Conservation (phyloP, 2,113 vertebrate species). For the Catharus bicknelli region DNA sequence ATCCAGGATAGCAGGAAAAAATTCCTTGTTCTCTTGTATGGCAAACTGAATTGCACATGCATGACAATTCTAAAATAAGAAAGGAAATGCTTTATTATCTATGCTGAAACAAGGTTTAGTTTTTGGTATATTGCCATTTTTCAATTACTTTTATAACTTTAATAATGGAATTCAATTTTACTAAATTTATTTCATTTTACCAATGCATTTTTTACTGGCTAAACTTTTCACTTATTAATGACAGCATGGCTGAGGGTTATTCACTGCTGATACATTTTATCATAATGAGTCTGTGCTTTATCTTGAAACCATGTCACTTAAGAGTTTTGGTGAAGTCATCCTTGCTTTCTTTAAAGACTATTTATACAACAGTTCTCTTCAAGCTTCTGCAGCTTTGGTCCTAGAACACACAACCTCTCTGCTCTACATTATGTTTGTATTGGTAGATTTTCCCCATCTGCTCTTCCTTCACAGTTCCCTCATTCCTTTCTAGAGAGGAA, state of each 20-base stretch:
- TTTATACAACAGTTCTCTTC: neutral
- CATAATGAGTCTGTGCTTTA: neutral
- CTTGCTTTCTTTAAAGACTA: constrained; percentile 27
- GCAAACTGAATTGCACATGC: too few species aligned
- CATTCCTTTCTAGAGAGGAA: neutral
- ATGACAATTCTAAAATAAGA: neutral
- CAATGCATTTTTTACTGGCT: neutral
- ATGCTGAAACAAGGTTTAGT: neutral
- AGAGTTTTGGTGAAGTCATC: constrained; percentile 12
- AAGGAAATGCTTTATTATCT: neutral
- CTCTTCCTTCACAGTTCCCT: neutral
- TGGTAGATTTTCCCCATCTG: neutral
- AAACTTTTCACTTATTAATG: neutral
- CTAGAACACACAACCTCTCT: neutral
- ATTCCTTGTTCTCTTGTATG: too few species aligned
- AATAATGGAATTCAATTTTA: neutral
- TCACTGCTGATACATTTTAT: neutral
- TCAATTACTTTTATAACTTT: neutral
- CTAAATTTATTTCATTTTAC: neutral
- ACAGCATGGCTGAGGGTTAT: neutral
- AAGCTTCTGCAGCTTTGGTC: neutral
- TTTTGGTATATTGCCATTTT: neutral
- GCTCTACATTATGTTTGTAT: fast-evolving
- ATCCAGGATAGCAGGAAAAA: neutral
- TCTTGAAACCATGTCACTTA: neutral